Evolutionary conservation across 2,888 invertebrate species (phyloP).

Genomic region (Watsonalla cultraria): DNA sequence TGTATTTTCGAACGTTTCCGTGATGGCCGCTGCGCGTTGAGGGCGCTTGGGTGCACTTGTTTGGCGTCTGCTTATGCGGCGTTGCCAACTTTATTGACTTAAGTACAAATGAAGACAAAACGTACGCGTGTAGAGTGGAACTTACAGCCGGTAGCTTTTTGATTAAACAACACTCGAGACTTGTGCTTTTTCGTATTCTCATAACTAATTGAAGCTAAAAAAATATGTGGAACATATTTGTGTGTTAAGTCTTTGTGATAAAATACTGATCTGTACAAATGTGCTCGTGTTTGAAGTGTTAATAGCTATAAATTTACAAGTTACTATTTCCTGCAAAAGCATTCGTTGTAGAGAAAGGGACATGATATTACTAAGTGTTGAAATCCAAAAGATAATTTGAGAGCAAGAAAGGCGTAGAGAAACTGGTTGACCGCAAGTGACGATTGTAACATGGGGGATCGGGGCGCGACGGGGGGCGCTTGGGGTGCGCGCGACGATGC

Average conservation of each 20-base stretch:
- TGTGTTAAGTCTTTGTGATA: conserved; percentile 61
- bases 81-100: conserved; percentile 79
- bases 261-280: conserved; percentile 36
- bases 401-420: conserved; percentile 54
- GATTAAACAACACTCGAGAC: conserved; percentile 42
- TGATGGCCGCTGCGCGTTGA: conserved; percentile 75
- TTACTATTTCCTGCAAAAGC: conserved; percentile 19
- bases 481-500: conserved; percentile 79
- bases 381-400: conserved; percentile 41
- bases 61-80: conserved; percentile 76
- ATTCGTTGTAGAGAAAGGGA: conserved; percentile 35
- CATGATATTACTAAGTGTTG: conserved; percentile 49
- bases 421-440: conserved; percentile 67
- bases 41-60: conserved; percentile 76
- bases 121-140: conserved; percentile 74
- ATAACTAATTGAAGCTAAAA: conserved; percentile 23
- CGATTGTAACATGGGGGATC: conserved; percentile 72
- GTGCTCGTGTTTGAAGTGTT: conserved; percentile 38
- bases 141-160: conserved; percentile 73
- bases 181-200: conserved; percentile 39
- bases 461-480: conserved; percentile 77
- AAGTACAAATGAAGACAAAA: conserved; percentile 74
- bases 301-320: conserved; percentile 19
- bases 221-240: conserved; percentile 45
- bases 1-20: conserved; percentile 53